Evolutionary conservation across 2,888 invertebrate species (phyloP).

Genomic region (Crioceris asparagi): DNA sequence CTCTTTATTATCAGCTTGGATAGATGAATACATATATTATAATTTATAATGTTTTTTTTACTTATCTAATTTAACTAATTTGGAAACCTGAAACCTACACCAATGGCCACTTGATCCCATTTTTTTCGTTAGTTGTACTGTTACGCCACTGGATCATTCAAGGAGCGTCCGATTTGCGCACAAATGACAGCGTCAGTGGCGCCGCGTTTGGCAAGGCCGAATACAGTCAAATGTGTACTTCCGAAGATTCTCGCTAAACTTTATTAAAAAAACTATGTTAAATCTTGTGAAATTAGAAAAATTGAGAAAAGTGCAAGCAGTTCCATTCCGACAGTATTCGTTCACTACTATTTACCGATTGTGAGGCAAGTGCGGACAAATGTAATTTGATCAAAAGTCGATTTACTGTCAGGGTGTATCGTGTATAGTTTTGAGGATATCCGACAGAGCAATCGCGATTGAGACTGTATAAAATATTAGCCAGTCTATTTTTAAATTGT

Average conservation of each 20-base stretch:
- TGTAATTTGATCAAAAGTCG: slow-evolving; percentile 25
- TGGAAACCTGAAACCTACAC: too few species aligned
- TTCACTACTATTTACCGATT: slow-evolving; percentile 6
- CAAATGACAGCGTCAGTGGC: slow-evolving; percentile 25
- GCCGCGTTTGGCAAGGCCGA: slow-evolving; percentile 19
- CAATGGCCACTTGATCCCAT: too few species aligned
- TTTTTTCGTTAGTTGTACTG: too few species aligned
- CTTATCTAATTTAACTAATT: too few species aligned
- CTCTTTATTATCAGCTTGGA: too few species aligned
- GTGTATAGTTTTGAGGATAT: slow-evolving; percentile 36
- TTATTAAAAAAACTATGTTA: slow-evolving; percentile 11
- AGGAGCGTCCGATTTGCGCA: slow-evolving; percentile 18
- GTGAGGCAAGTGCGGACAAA: slow-evolving; percentile 10
- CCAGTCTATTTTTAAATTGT: slow-evolving; percentile 38
- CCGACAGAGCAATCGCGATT: slow-evolving; percentile 36
- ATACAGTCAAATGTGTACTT: slow-evolving; percentile 17
- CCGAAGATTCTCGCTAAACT: slow-evolving; percentile 13
- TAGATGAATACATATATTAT: too few species aligned
- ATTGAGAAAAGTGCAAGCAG: slow-evolving; percentile 9
- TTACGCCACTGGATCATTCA: too few species aligned
- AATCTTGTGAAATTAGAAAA: slow-evolving; percentile 8
- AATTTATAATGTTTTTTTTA: too few species aligned
- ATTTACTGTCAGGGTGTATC: slow-evolving; percentile 36
- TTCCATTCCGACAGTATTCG: slow-evolving; percentile 3
- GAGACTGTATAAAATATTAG: slow-evolving; percentile 31